Percentiles rank a stretch among this genome's conserved stretches.
Evolutionary conservation across 2,797 vertebrate genomes (phyloP).

Genomic region (Podargus strigoides): DNA sequence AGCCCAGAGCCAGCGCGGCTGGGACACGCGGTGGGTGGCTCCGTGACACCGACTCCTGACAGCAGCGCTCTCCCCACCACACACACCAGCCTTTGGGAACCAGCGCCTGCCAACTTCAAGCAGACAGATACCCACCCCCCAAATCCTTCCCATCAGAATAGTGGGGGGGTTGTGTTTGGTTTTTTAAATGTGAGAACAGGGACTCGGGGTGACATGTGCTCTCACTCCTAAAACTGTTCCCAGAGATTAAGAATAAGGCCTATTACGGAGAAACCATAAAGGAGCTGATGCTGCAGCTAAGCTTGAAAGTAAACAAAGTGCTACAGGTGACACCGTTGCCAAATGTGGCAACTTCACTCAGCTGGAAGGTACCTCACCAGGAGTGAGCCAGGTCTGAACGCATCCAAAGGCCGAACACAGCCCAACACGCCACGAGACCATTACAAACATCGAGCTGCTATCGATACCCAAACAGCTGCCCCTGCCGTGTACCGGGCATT

Average conservation of each 20-base stretch:
- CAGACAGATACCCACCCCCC: accelerated
- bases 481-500: background rate
- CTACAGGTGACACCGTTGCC: background rate
- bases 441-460: background rate
- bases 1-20: background rate
- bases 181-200: background rate
- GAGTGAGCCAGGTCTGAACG: background rate
- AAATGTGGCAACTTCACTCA: background rate
- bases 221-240: background rate
- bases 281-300: background rate
- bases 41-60: background rate
- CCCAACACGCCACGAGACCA: background rate
- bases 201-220: background rate
- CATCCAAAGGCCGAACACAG: background rate
- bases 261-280: background rate
- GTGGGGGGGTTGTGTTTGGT: accelerated
- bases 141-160: background rate
- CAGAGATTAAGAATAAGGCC: background rate
- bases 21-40: background rate
- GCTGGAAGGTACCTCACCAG: background rate
- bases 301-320: background rate
- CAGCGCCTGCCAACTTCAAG: background rate
- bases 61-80: background rate
- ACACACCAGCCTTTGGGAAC: too few species aligned
- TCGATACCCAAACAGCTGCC: background rate